These are phyloP conservation scores for Torymus texanus DNA, from an alignment of 2,888 invertebrate genomes.

Conservation along the genomic window DNA sequence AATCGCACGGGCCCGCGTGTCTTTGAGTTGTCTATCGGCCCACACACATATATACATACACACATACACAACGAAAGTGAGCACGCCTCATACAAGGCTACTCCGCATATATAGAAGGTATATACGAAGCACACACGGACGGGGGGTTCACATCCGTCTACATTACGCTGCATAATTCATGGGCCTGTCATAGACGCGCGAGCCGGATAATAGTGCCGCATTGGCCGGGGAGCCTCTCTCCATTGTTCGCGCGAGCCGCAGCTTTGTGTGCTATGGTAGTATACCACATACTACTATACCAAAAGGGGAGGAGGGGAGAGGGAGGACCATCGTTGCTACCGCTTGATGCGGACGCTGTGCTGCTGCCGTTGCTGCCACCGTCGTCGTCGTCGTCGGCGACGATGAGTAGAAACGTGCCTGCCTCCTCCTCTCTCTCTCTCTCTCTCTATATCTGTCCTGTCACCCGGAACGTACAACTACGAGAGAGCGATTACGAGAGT, in stretches of 20 bases:
- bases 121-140: no score
- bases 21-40: slow-evolving; percentile 63
- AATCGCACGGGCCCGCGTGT: slow-evolving; percentile 38
- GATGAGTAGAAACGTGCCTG: slow-evolving; percentile 22
- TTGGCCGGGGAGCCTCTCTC: slow-evolving; percentile 61
- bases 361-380: neutral
- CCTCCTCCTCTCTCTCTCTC: neutral
- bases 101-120: no score
- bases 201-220: slow-evolving; percentile 72
- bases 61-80: slow-evolving; percentile 56
- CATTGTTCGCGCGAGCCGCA: slow-evolving; percentile 64
- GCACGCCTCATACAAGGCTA: no score
- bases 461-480: slow-evolving; percentile 20
- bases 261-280: no score
- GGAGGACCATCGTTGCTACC: slow-evolving; percentile 8
- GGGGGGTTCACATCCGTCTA: slow-evolving; percentile 69
- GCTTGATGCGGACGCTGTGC: neutral
- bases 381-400: slow-evolving; percentile 14
- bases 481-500: slow-evolving; percentile 8
- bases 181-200: slow-evolving; percentile 72
- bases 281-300: no score
- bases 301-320: neutral
- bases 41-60: slow-evolving; percentile 56
- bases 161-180: slow-evolving; percentile 74
- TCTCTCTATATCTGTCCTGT: slow-evolving; percentile 13